Evolutionary conservation across 2,113 vertebrate species (phyloP), one percentile per base, ranked within the genome.

Genomic region (Hiodon tergisus): DNA sequence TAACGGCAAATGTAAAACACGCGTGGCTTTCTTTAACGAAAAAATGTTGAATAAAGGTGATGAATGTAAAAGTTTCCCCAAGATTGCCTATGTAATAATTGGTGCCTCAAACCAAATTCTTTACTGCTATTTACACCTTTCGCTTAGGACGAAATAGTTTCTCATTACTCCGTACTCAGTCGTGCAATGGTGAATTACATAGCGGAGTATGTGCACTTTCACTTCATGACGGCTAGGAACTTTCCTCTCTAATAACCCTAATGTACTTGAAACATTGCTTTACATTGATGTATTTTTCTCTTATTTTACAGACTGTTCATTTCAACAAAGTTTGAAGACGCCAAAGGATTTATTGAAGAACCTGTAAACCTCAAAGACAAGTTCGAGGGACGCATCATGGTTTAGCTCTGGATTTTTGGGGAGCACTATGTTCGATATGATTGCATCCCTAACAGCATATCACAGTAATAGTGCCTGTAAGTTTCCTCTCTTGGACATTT

Each of bases 261-360:
- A 51, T n/a, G 14, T 14, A 3, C 16, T 55, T 16, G 47, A 4
- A 67, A 16, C 6, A 7, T 17, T 51, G 3, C 17, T 73, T 8
- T 48, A 47, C 3, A 63, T 0, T 48, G 0, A 63, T 48, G 6
- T 73, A 17, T 78, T 71, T 67, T 0, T 6, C 50, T 71, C 76
- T 46, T 63, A 65, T 3, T 17, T 75, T 68, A 6, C 83, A 92
- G 90, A 91, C 89, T 90, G 90, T 91, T 89, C 87, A 86, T 85
- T 88, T 88, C 83, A 81, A 83, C 84, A 82, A 78, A 85, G 82
- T 78, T 77, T 82, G 87, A 86, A 88, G 83, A 88, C 71, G 77
- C 80, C 80, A 81, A 87, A 86, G 84, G 87, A 83, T 84, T 86
- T 88, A 83, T 83, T 80, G 85, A 84, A 87, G 85, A 89, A 89